These are phyloP conservation scores for Cricetomys ansorgei DNA, from an alignment of 2,113 vertebrate species.

Conservation along the genomic window DNA sequence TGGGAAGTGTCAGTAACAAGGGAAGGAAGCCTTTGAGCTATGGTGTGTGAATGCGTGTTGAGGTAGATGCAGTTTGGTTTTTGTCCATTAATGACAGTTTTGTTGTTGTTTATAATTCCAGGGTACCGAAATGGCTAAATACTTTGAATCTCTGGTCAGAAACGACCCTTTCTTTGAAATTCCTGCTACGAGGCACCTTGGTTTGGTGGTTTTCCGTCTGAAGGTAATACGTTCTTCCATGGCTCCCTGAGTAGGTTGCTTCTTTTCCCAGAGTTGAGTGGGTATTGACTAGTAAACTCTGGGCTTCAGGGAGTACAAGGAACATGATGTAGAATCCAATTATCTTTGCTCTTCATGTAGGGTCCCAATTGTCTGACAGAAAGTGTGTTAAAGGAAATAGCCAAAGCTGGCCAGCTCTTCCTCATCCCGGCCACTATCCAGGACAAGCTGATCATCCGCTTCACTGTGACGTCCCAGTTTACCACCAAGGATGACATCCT, in stretches of 20 bases:
- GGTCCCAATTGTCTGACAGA: constrained; percentile 94
- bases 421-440: constrained; percentile 93
- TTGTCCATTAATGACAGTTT: not conserved
- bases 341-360: constrained; percentile 83
- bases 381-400: constrained; percentile 92
- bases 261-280: not conserved
- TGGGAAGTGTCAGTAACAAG: not conserved
- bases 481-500: constrained; percentile 93
- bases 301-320: not conserved
- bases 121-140: constrained; percentile 96
- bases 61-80: not conserved
- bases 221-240: constrained; percentile 87
- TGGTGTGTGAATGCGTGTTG: not conserved
- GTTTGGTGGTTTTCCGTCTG: constrained; percentile 96
- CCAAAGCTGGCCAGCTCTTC: constrained; percentile 92
- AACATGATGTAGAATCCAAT: not conserved
- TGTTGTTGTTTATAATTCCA: constrained; percentile 77
- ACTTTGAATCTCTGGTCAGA: constrained; percentile 94
- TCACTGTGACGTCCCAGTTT: constrained; percentile 96
- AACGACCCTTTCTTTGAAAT: constrained; percentile 94
- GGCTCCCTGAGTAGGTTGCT: not conserved
- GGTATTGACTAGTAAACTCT: not conserved
- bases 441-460: constrained; percentile 95
- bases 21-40: not conserved
- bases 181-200: constrained; percentile 95